These are phyloP conservation scores for Dynastes grantii DNA, from an alignment of 2,888 invertebrate genomes.

Conservation along the genomic window DNA sequence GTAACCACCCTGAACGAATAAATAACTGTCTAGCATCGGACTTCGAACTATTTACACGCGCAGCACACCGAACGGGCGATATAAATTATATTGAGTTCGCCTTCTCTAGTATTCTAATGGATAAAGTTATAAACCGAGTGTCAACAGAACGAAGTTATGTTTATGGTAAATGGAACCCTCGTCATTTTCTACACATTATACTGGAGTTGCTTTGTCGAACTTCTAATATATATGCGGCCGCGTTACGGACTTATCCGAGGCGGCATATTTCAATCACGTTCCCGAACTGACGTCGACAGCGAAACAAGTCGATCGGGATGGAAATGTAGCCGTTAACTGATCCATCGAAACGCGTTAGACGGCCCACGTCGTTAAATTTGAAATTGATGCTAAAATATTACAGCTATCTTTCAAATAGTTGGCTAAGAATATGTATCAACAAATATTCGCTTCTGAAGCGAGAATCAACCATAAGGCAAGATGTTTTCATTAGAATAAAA, in stretches of 20 bases:
- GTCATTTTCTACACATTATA: slow-evolving; percentile 43
- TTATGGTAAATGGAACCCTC: slow-evolving; percentile 45
- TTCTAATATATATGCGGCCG: slow-evolving; percentile 24
- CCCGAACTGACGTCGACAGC: not conserved
- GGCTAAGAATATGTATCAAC: not conserved
- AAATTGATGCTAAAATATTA: slow-evolving; percentile 29
- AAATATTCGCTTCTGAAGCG: too few species aligned
- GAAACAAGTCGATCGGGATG: slow-evolving; percentile 26
- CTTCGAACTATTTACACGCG: slow-evolving; percentile 20
- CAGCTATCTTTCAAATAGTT: slow-evolving; percentile 9
- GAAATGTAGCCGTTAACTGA: slow-evolving; percentile 4
- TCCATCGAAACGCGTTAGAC: slow-evolving; percentile 16
- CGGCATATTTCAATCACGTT: slow-evolving; percentile 47
- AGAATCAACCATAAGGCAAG: too few species aligned
- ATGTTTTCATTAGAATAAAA: too few species aligned
- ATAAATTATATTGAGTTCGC: slow-evolving; percentile 45
- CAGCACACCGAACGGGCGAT: slow-evolving; percentile 24
- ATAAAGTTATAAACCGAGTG: slow-evolving; percentile 46
- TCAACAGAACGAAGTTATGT: slow-evolving; percentile 46
- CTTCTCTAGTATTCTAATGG: slow-evolving; percentile 40
- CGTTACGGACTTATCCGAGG: slow-evolving; percentile 27
- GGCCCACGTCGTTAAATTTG: slow-evolving; percentile 19
- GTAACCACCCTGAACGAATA: not conserved
- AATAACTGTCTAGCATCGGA: slow-evolving; percentile 21
- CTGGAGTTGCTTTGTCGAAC: slow-evolving; percentile 7